Conservation (phyloP, 2,113 vertebrate genomes). For the Malurus elegans region DNA sequence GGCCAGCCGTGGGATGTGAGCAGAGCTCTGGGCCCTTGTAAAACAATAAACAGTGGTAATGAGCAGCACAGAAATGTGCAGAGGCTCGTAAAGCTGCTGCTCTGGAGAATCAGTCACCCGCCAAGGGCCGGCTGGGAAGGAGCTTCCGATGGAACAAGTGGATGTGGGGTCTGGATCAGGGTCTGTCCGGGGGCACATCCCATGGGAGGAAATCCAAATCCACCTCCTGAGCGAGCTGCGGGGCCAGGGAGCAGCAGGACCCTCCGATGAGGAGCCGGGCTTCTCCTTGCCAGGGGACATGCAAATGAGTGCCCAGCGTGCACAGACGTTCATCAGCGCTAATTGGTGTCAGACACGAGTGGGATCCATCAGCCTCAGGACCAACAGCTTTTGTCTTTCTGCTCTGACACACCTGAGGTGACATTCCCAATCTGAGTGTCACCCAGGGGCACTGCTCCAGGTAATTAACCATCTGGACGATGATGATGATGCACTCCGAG, state of each 20-base stretch:
- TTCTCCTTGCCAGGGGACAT: accelerated
- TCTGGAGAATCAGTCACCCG: not conserved
- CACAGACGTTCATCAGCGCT: not conserved
- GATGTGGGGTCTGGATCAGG: accelerated
- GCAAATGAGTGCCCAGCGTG: not conserved
- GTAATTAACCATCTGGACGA: not conserved
- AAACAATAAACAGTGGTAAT: not conserved
- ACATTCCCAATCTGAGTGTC: not conserved
- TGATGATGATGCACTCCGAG: not conserved
- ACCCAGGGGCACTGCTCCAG: not conserved
- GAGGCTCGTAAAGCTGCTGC: not conserved
- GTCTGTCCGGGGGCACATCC: accelerated
- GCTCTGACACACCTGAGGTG: not conserved
- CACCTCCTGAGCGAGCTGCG: accelerated
- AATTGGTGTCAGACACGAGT: not conserved
- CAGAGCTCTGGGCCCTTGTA: not conserved
- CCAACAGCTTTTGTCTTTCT: not conserved
- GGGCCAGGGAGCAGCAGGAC: not conserved
- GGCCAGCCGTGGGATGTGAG: not conserved
- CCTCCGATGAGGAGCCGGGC: not conserved
- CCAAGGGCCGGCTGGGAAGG: not conserved
- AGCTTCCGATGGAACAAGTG: accelerated
- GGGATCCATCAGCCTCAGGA: not conserved
- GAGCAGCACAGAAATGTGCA: not conserved
- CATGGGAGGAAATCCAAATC: not conserved